Base-by-base conservation (phyloP, 2,113 vertebrate genomes). In the Oenanthe melanoleuca region DNA sequence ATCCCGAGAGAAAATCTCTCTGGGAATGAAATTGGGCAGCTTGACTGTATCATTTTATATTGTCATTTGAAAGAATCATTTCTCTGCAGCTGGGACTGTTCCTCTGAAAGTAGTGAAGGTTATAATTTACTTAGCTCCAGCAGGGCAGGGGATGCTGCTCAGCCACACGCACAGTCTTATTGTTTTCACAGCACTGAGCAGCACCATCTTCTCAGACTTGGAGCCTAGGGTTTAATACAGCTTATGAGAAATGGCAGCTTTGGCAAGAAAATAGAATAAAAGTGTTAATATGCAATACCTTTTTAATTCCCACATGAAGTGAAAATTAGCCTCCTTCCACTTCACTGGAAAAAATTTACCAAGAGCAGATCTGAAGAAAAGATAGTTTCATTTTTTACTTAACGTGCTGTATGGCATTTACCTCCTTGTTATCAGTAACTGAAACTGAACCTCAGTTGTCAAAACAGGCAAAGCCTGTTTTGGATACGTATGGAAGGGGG, bases 121-220 rank as follows among this genome's bases (percentile, higher is more conserved):
- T 96, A 61, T 97, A 93, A 96, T 95, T 96, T 97, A 74, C 93
- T 96, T 90, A 94, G 88, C 93, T 95, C 88, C 80, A 95, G 90
- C 90, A 88, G 92, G 75, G 92, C 86, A 94, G 80, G 65, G 88
- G 80, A 84, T 94, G 80, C 85, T 88, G 83, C 74, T 82, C 52
- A 80, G 73, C 79, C 53, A 40, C 70, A 64, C 6, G 1, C 31
- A 14, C 15, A 67, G 18, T 44, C 89, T 92, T 86, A 85, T 3
- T 95, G 90, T 90, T 93, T 95, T 88, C 86, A 63, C 82, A 75
- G 92, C 8, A 0, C 31, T 92, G 50, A 83, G 77, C 88, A 92
- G 88, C 75, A 92, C 90, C 75, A 83, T 92, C 77, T 93, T 95
- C 75, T 88, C 50, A n/a, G 65, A 59, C 45, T 78, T 5, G 0